phyloP scores from a whole-genome alignment of 2,797 vertebrate genomes.

The Lepidocolaptes lacrymiger region DNA sequence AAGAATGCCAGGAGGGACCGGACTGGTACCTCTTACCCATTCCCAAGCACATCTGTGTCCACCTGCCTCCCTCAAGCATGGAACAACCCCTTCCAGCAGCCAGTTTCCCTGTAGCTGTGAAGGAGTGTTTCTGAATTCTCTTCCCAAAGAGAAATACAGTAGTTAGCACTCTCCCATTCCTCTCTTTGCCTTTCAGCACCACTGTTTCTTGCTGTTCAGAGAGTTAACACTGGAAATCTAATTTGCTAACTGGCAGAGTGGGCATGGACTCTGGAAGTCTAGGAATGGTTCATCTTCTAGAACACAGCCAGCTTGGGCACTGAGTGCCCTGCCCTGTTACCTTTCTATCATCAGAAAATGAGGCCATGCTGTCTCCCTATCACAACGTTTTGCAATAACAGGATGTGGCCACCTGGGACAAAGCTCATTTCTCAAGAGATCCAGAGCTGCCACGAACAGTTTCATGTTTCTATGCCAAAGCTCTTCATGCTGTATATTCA shows the following conservation, averaged over 20 bases:
- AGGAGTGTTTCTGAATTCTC: not conserved
- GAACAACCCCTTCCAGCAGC: not conserved
- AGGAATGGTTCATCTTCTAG: not conserved
- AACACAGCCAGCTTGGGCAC: not conserved
- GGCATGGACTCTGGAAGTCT: not conserved
- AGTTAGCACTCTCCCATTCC: not conserved
- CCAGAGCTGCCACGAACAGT: not conserved
- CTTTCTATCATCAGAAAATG: not conserved
- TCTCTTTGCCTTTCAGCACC: not conserved
- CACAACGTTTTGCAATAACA: not conserved
- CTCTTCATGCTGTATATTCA: not conserved
- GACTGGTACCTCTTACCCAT: not conserved
- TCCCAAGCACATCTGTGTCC: not conserved
- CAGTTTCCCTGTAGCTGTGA: not conserved
- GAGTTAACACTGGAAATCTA: not conserved
- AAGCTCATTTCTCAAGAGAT: slow-evolving; percentile 1
- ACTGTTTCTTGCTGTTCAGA: not conserved
- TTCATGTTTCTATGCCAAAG: not conserved
- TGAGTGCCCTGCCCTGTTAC: not conserved
- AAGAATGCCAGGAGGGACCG: not conserved
- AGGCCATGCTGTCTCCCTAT: not conserved
- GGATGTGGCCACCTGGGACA: not conserved
- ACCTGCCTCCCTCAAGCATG: not conserved
- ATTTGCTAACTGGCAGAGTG: not conserved
- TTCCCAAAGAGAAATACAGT: not conserved